These are phyloP conservation scores for Sinocyclocheilus maitianheensis DNA, from an alignment of 2,113 vertebrate species.

Conservation along the genomic window DNA sequence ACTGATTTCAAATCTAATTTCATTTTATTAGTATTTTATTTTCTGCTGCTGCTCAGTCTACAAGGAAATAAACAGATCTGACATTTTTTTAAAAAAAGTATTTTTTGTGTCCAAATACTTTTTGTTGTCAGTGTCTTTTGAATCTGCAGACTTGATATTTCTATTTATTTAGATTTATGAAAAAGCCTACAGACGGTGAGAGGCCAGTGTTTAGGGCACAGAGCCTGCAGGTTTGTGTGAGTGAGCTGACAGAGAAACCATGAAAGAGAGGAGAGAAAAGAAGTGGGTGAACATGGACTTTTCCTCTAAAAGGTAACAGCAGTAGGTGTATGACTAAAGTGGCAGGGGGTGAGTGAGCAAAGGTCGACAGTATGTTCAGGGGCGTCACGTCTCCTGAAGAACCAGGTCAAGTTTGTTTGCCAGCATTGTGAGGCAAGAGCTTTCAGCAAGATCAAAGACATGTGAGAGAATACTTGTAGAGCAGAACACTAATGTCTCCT, in stretches of 20 bases:
- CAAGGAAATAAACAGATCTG: not conserved
- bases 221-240: slow-evolving; percentile 12
- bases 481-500: not conserved
- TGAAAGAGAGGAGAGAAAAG: not conserved
- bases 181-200: not conserved
- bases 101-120: not conserved
- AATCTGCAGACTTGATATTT: not conserved
- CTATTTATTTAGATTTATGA: not conserved
- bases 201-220: not conserved
- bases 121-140: not conserved
- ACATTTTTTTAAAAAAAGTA: not conserved
- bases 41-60: not conserved
- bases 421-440: not conserved
- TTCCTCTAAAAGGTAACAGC: slow-evolving; percentile 19
- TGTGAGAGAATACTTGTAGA: slow-evolving; percentile 5
- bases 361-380: not conserved
- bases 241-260: not conserved
- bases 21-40: not conserved
- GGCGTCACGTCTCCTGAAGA: not conserved
- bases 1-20: not conserved
- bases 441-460: slow-evolving; percentile 23
- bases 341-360: not conserved
- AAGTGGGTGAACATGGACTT: slow-evolving; percentile 17
- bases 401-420: slow-evolving; percentile 42
- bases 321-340: slow-evolving; percentile 11